Evolutionary conservation across 2,888 invertebrate genomes (phyloP).

Genomic region (Falcaria lacertinaria): DNA sequence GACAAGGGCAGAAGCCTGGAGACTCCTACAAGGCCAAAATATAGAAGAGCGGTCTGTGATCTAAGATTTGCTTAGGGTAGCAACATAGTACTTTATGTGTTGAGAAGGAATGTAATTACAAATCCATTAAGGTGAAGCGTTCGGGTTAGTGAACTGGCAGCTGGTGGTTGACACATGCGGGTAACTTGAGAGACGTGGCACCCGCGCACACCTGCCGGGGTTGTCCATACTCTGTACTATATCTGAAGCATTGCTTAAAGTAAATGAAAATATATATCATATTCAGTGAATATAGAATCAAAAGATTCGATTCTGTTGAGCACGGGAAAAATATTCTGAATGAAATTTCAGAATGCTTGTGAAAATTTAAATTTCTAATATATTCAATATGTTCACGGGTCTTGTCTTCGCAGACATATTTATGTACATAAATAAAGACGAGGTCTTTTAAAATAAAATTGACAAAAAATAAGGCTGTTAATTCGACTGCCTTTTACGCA

Average conservation of each 20-base stretch:
- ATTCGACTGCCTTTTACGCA: conserved; percentile 51
- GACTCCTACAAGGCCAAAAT: too few species aligned
- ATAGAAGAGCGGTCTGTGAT: conserved; percentile 6
- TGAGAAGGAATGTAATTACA: conserved; percentile 26
- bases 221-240: conserved; percentile 2
- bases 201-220: conserved; percentile 25
- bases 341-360: background rate
- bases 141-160: conserved; percentile 60
- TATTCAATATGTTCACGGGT: background rate
- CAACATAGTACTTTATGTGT: conserved; percentile 1
- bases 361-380: background rate
- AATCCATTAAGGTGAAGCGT: conserved; percentile 37
- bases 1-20: too few species aligned
- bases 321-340: background rate
- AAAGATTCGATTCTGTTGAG: too few species aligned
- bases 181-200: conserved; percentile 22
- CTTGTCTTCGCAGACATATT: conserved; percentile 7
- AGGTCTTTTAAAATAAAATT: conserved; percentile 23
- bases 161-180: conserved; percentile 45
- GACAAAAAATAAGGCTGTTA: conserved; percentile 48
- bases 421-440: conserved; percentile 19
- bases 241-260: too few species aligned
- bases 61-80: conserved; percentile 15
- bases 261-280: too few species aligned
- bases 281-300: too few species aligned